Base-by-base conservation (phyloP, 2,888 invertebrate genomes). In the Erebia ligea region DNA sequence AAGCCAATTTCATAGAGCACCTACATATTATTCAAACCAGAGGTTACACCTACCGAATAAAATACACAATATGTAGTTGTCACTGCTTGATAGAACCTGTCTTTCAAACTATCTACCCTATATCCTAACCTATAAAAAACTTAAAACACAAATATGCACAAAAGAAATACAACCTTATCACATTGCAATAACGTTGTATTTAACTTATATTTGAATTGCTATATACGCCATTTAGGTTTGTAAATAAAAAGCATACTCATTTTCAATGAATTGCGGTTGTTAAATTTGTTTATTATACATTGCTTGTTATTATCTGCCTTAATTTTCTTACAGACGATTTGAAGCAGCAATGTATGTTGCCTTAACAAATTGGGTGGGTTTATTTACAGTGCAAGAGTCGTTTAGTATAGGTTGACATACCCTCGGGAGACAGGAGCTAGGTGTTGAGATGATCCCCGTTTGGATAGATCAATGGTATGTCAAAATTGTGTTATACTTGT, bases 1-100 rank as follows among this genome's bases (percentile, higher is more conserved):
- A 82, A 86, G 86, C 86, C 88, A 86, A 86, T 87, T 87, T 85
- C 81, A 78, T 83, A 81, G 81, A 84, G 81, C 79, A 83, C 82
- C 82, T 83, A 83, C 82, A 81, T 83, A 77, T 84, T 83, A 77
- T 84, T 86, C 86, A 81, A 85, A 86, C 83, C 85, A 85, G 83
- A 86, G 86, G 87, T 87, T 87, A 86, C 87, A 88, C 87, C 87
- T 88, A 81, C 84, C 86, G 81, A 87, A 90, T 89, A 89, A 89
- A 90, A 91, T 87, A 88, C 84, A 84, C 91, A 90, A 91, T 93
- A 92, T 90, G 90, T 92, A 91, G 89, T 86, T 92, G 92, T 92
- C 92, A 91, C 84, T 80, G 78, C 82, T 89, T 93, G 92, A 93
- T 92, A 92, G 92, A 83, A 86, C 85, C 89, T 91, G 92, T 91